Evolutionary conservation across 2,113 vertebrate species (phyloP).

Genomic region (Camelus bactrianus): DNA sequence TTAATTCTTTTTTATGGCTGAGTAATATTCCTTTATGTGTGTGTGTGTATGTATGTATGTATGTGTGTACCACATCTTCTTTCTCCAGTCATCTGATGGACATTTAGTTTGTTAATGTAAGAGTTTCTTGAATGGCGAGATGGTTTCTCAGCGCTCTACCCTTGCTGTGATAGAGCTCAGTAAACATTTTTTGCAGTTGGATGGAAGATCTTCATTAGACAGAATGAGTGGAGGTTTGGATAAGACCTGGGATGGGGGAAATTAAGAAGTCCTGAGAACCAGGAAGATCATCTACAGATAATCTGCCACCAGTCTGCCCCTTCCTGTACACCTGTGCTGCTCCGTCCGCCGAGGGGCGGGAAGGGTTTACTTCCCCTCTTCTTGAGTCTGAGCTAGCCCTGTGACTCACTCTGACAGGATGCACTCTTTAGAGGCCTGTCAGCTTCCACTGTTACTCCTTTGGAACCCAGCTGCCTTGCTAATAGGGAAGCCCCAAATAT

Average conservation of each 20-base stretch:
- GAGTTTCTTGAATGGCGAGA: neutral
- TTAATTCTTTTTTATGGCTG: too few relatives aligned
- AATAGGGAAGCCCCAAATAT: neutral
- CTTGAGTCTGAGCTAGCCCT: neutral
- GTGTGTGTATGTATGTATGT: too few relatives aligned
- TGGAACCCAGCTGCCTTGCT: neutral
- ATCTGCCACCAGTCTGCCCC: neutral
- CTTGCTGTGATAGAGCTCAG: neutral
- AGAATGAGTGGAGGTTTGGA: neutral
- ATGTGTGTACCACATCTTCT: too few relatives aligned
- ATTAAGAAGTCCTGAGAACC: neutral
- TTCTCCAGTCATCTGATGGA: too few relatives aligned
- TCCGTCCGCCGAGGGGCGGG: neutral
- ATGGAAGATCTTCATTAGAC: neutral
- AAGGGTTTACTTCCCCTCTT: too few relatives aligned
- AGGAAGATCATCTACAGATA: neutral
- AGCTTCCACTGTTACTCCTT: neutral
- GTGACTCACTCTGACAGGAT: neutral
- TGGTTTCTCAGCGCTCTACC: neutral
- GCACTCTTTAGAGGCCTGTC: too few relatives aligned
- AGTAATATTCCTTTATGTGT: too few relatives aligned
- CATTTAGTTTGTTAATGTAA: neutral
- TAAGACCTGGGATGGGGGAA: neutral
- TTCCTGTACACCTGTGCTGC: accelerated
- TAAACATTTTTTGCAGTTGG: neutral